phyloP scores from a whole-genome alignment of 1,140 invertebrate species.

The Leptoteleia sp. region DNA sequence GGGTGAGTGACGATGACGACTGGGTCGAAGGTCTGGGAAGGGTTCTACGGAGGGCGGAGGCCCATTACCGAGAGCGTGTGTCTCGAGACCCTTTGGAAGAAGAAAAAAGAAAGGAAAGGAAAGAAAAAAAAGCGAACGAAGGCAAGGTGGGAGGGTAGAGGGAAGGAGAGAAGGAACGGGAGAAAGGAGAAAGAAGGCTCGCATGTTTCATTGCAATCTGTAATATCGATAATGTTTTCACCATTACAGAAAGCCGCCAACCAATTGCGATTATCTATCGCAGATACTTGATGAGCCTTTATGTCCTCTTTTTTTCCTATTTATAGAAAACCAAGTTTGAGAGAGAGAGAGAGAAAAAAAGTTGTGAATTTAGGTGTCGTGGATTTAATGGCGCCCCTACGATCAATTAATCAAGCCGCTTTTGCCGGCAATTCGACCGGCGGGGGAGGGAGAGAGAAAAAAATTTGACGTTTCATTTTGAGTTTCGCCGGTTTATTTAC shows the following conservation, averaged over 20 bases:
- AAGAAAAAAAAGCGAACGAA: conserved; percentile 65
- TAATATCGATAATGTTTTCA: conserved; percentile 77
- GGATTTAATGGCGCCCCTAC: conserved; percentile 18
- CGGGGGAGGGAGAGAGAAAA: not conserved
- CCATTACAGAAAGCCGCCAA: conserved; percentile 65
- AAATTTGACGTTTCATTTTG: not conserved
- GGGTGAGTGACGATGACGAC: conserved; percentile 60
- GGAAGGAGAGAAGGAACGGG: conserved; percentile 49
- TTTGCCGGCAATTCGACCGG: not conserved
- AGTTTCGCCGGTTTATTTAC: conserved; percentile 5
- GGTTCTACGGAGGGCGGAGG: conserved; percentile 57
- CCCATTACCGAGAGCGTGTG: conserved; percentile 72
- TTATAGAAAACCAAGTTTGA: conserved; percentile 53
- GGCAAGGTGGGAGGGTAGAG: conserved; percentile 58
- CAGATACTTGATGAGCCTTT: conserved; percentile 71
- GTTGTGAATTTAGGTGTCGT: conserved; percentile 43
- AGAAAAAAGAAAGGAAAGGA: conserved; percentile 53
- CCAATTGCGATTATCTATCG: conserved; percentile 78
- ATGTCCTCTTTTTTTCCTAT: conserved; percentile 63
- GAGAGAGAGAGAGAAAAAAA: no score
- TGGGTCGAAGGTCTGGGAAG: conserved; percentile 56
- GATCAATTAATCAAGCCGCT: conserved; percentile 39
- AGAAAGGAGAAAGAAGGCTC: conserved; percentile 70
- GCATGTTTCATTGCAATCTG: conserved; percentile 80
- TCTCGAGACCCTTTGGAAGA: conserved; percentile 70